These are phyloP conservation scores for Nomada hirtipes DNA, from an alignment of 2,888 invertebrate genomes.

Conservation along the genomic window DNA sequence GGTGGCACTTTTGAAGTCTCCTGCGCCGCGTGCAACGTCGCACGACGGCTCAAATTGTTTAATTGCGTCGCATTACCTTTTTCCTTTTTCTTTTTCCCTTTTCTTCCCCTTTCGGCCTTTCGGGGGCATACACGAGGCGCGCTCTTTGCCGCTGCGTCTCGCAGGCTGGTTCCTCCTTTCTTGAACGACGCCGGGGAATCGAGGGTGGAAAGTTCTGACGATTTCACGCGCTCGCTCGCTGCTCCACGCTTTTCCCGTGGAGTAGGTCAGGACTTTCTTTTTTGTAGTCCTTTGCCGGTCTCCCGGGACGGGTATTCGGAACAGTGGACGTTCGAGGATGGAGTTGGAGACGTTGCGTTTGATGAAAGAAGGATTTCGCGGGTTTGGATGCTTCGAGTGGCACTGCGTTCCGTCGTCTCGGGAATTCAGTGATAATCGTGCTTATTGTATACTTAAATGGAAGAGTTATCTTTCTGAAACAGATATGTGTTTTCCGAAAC, in stretches of 20 bases:
- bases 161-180: constrained; percentile 13
- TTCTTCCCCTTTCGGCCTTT: background rate
- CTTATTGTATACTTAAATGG: no score
- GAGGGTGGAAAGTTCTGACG: constrained; percentile 31
- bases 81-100: constrained; percentile 20
- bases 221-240: constrained; percentile 20
- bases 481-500: no score
- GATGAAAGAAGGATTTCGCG: background rate
- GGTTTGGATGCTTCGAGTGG: no score
- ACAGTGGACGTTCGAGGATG: background rate
- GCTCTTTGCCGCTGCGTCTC: background rate
- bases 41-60: constrained; percentile 73
- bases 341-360: background rate
- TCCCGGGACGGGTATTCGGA: background rate
- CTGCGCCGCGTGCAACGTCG: constrained; percentile 65
- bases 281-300: background rate
- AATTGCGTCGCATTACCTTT: constrained; percentile 73
- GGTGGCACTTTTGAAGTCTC: constrained; percentile 71
- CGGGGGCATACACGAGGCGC: background rate
- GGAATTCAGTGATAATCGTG: no score
- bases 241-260: constrained; percentile 11
- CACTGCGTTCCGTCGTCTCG: no score
- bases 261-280: constrained; percentile 23
- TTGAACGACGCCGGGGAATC: background rate
- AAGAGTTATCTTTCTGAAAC: no score